These are phyloP conservation scores for Erebia ligea DNA, from an alignment of 2,888 invertebrate genomes.

Conservation along the genomic window DNA sequence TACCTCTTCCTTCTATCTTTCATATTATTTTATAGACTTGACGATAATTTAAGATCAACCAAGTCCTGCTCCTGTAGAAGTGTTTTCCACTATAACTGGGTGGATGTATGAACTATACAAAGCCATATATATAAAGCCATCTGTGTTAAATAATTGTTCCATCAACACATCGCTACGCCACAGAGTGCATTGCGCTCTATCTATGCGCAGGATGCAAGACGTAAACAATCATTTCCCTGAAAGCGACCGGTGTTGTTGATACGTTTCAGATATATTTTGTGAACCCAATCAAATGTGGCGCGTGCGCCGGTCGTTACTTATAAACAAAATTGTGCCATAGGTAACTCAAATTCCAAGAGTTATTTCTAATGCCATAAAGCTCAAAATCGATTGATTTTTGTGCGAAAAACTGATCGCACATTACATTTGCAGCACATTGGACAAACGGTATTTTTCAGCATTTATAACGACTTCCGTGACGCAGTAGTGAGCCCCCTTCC, in stretches of 20 bases:
- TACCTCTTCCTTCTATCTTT: too few species aligned
- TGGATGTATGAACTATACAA: background rate
- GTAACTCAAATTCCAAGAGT: slow-evolving; percentile 8
- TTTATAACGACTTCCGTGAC: background rate
- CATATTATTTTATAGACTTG: too few species aligned
- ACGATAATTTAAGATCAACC: too few species aligned
- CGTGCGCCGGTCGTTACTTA: slow-evolving; percentile 31
- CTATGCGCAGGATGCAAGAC: slow-evolving; percentile 54
- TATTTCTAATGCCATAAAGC: slow-evolving; percentile 27
- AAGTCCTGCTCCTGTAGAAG: background rate
- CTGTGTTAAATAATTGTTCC: slow-evolving; percentile 18
- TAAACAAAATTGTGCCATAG: slow-evolving; percentile 4
- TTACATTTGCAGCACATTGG: background rate
- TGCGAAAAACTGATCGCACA: slow-evolving; percentile 31
- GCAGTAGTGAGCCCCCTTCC: too few species aligned
- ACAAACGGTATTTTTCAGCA: background rate
- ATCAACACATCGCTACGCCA: slow-evolving; percentile 21
- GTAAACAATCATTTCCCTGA: slow-evolving; percentile 65
- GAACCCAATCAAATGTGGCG: slow-evolving; percentile 39
- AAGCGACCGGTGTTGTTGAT: slow-evolving; percentile 56
- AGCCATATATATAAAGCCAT: background rate
- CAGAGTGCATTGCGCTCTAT: slow-evolving; percentile 41
- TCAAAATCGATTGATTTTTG: slow-evolving; percentile 31
- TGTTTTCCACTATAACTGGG: background rate
- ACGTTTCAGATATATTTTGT: slow-evolving; percentile 44